Evolutionary conservation across 2,797 vertebrate species (phyloP).

Genomic region (Salarias fasciatus): DNA sequence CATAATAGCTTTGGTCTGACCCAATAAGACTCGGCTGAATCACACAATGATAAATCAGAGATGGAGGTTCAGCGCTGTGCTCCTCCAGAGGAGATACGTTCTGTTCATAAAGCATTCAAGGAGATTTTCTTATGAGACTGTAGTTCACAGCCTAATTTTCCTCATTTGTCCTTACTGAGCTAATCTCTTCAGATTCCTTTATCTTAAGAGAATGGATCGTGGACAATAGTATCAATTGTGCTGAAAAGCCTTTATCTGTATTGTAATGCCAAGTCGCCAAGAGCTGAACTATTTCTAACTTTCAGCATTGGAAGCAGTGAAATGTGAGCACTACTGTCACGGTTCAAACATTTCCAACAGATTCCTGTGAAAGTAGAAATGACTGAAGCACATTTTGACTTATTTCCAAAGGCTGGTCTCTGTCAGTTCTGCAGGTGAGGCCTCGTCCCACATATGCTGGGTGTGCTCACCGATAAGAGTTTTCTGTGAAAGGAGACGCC

Average conservation of each 20-base stretch:
- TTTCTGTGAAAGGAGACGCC: conserved; percentile 7
- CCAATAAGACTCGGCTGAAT: conserved; percentile 41
- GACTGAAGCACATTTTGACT: too few species aligned
- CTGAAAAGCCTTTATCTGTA: conserved; percentile 1
- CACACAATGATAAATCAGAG: conserved; percentile 20
- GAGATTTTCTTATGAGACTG: conserved; percentile 6
- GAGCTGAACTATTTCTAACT: neutral
- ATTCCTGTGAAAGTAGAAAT: too few species aligned
- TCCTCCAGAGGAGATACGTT: conserved; percentile 11
- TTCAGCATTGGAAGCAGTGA: neutral
- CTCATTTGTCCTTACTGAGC: conserved; percentile 2
- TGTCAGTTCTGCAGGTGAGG: conserved; percentile 11
- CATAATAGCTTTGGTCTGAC: conserved; percentile 41
- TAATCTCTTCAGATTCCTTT: neutral
- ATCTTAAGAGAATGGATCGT: neutral
- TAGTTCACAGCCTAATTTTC: conserved; percentile 6
- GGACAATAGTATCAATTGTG: neutral
- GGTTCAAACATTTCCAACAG: too few species aligned
- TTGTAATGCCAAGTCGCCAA: neutral
- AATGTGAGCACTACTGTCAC: neutral
- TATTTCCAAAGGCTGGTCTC: too few species aligned
- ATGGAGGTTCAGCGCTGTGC: neutral
- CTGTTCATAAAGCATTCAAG: neutral
- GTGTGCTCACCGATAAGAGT: neutral
- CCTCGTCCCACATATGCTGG: conserved; percentile 16